Evolutionary conservation across 1,140 invertebrate genomes (phyloP), one percentile per base, ranked within the genome.

Genomic region (Heterodera carotae): DNA sequence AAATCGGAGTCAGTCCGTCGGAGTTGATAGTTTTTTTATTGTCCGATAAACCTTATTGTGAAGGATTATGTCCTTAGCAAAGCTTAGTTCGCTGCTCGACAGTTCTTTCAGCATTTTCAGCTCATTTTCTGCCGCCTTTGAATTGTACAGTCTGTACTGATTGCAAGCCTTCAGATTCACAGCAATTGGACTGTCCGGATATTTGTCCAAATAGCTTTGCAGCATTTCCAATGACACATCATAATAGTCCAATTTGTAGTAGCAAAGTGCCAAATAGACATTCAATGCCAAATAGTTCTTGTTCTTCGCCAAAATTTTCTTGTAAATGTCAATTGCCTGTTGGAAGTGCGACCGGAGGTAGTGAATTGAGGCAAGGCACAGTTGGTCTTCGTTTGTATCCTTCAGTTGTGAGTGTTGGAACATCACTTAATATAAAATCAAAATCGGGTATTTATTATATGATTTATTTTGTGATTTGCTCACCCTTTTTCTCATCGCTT

Each of bases 271-370:
- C 73, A 98, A 92, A 88, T 99, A 99, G 10, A 98, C 94, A 89
- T 98, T 97, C 64, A 99, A 88, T 8, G 96, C 96, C 81, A 96
- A 89, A 88, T 92, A 96, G 70, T 95, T 93, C 83, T 93, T 92
- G 89, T 97, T 95, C 82, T 96, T 94, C 1, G 96, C 88, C 22
- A 98, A 89, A 69, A 98, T 91, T 80, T 94, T 91, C 89, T 99
- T 99, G 87, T 99, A 99, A 81, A 98, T 95, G 89, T 99, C 96
- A 82, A 98, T 98, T 31, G 97, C 95, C 89, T 98, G 96, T 89
- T 98, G 95, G 88, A 97, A 98, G 88, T 98, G 95, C 53, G 93
- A 93, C 53, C 95, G 90, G 62, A 98, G 90, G 88, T 97, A 99
- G 88, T 99, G 95, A 83, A 99, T 94, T 0, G 96, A 94, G 3